Base-by-base conservation (phyloP, 2,113 vertebrate species). In the Coreoperca whiteheadi region DNA sequence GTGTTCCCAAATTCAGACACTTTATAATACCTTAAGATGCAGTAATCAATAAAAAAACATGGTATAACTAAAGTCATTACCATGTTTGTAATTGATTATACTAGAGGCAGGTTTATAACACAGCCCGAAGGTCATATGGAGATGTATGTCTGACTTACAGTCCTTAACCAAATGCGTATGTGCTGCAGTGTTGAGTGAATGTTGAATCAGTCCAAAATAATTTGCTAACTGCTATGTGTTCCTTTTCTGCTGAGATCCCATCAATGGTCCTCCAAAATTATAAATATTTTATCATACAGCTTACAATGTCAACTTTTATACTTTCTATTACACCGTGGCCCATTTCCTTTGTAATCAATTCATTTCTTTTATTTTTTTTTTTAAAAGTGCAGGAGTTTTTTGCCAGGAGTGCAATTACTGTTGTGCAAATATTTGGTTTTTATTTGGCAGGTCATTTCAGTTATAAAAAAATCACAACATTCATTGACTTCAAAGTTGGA, bases 261-360 rank as follows among this genome's bases (percentile, higher is more conserved):
- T 59, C 21, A 60, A 30, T 14, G 7, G 20, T 34, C 20, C 11
- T 16, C 25, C 7, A 57, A 25, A 21, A 39, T 71, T 39, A 28
- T 37, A 63, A 50, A 14, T 54, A 21, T 20, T 76, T 11, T 6
- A 57, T 18, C 37, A 46, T 11, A 30, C 25, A 77, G 43, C 3
- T 67, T 48, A 32, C 25, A 73, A 50, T 80, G 14, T 61, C 23
- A 69, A 54, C 23, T 57, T 72, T 43, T 46, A 23, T 16, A 9
- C 46, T 54, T 66, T 87, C 0, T 68, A 4, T 75, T 48, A 63
- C n/a, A 67, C 15, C 4, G 7, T 41, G 56, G 34, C 21, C 28
- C 28, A 70, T 53, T 79, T 77, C 4, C 34, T 82, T 74, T 72
- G 43, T 65, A 18, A 50, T 67, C 1, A 80, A 74, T 34, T 81